A percentile compares a stretch with the other conserved stretches of the same genome.
phyloP scores from a whole-genome alignment of 2,797 vertebrate genomes.

The Micrastur ruficollis region DNA sequence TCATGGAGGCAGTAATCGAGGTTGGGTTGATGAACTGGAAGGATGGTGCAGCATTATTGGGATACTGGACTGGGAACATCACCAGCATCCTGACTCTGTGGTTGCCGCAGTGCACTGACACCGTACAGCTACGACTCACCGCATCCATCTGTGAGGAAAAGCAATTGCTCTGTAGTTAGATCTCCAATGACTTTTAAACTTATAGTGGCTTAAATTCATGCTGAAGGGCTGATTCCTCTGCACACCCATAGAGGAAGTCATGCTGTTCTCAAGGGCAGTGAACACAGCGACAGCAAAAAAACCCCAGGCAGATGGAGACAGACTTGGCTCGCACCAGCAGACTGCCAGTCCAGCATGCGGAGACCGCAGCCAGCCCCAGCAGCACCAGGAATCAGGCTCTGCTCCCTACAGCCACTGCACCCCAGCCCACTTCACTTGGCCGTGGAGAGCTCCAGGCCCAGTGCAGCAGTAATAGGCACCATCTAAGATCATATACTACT shows the following conservation, averaged over 20 bases:
- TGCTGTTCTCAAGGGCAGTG: background rate
- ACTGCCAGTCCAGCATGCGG: background rate
- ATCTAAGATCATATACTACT: background rate
- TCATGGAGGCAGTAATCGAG: slow-evolving; percentile 90
- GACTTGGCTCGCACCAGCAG: accelerated
- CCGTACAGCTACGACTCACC: slow-evolving; percentile 89
- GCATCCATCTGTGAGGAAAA: slow-evolving; percentile 88
- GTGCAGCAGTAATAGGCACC: background rate
- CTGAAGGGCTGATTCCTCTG: background rate
- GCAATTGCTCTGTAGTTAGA: background rate
- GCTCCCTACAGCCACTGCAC: background rate
- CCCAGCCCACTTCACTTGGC: background rate
- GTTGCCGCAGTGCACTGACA: slow-evolving; percentile 89
- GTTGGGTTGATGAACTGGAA: slow-evolving; percentile 95
- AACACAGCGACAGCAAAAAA: background rate
- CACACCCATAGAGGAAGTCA: accelerated
- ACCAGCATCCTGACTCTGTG: slow-evolving; percentile 93
- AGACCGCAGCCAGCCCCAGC: background rate
- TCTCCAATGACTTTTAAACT: background rate
- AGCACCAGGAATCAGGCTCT: background rate
- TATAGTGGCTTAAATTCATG: background rate
- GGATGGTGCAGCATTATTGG: slow-evolving; percentile 92
- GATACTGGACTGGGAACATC: slow-evolving; percentile 93
- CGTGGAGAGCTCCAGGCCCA: background rate
- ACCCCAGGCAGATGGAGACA: background rate